Percentiles rank a stretch among this genome's conserved stretches.
Conservation (phyloP, 92 coral and sea anemone species). For the Phenganax stokvisi region DNA sequence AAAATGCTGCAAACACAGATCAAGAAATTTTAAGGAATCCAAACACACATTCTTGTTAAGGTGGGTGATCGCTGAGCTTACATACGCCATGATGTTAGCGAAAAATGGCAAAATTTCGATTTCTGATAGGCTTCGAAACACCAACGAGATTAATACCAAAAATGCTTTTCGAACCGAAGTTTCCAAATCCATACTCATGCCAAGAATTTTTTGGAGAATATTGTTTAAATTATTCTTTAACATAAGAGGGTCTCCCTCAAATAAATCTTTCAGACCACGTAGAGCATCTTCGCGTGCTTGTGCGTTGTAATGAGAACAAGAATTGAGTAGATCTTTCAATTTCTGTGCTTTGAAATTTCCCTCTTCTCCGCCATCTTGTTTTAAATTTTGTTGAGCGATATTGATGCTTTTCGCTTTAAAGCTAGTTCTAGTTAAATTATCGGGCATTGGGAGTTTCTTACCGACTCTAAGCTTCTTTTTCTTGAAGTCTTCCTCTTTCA, state of each 20-base stretch:
- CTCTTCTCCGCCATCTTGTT: conserved; percentile 50
- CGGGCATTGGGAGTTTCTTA: conserved; percentile 67
- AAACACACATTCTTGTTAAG: conserved; percentile 81
- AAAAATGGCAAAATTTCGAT: conserved; percentile 69
- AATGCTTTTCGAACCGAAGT: conserved; percentile 74
- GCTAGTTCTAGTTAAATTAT: conserved; percentile 73
- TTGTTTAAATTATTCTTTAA: conserved; percentile 64
- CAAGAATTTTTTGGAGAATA: conserved; percentile 53
- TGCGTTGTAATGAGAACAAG: conserved; percentile 74
- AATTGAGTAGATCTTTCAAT: conserved; percentile 71
- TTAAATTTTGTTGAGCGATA: conserved; percentile 58
- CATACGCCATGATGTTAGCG: conserved; percentile 64
- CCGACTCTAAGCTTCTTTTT: conserved; percentile 92
- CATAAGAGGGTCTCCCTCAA: conserved; percentile 56
- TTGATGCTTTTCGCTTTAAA: conserved; percentile 76
- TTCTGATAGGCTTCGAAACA: conserved; percentile 58
- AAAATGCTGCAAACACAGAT: conserved; percentile 59
- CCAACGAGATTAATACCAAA: conserved; percentile 51
- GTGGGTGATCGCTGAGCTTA: conserved; percentile 92
- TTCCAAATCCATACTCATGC: conserved; percentile 72
- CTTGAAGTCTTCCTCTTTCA: conserved; percentile 81
- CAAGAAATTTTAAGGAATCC: conserved; percentile 72
- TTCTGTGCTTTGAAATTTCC: conserved; percentile 70
- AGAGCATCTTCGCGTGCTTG: conserved; percentile 75
- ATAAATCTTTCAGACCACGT: conserved; percentile 62